These are phyloP conservation scores for Ectobius pallidus DNA, from an alignment of 2,888 invertebrate genomes.

Conservation along the genomic window DNA sequence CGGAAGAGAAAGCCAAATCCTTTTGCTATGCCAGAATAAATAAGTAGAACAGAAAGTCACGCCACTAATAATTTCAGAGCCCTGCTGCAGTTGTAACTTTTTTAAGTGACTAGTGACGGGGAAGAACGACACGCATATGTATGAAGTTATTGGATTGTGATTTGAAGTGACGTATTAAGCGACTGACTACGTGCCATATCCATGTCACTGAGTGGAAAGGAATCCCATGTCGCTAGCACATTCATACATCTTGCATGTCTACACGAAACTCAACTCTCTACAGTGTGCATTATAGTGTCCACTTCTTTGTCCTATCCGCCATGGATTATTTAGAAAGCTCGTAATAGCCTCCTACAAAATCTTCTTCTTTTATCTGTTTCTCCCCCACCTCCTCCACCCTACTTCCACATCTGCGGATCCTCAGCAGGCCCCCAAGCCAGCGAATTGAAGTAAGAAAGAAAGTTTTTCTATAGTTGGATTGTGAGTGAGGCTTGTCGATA, in stretches of 20 bases:
- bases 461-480: conserved; percentile 40
- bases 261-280: conserved; percentile 31
- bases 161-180: too few relatives aligned
- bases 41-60: too few relatives aligned
- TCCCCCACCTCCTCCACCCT: conserved; percentile 15
- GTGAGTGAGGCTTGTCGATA: conserved; percentile 39
- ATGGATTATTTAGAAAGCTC: conserved; percentile 45
- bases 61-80: too few relatives aligned
- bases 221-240: conserved; percentile 16
- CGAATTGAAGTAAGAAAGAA: conserved; percentile 39
- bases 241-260: conserved; percentile 40
- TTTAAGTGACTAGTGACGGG: too few relatives aligned
- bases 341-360: conserved; percentile 43
- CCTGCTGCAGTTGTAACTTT: too few relatives aligned
- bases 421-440: conserved; percentile 35
- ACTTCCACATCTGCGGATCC: conserved; percentile 16
- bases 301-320: conserved; percentile 39
- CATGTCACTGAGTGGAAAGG: background rate
- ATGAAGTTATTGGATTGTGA: too few relatives aligned
- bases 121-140: too few relatives aligned
- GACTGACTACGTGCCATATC: too few relatives aligned
- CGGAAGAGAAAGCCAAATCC: too few relatives aligned
- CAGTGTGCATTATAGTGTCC: conserved; percentile 37
- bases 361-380: conserved; percentile 34
- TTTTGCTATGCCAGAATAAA: too few relatives aligned